Evolutionary conservation across 2,888 invertebrate genomes (phyloP).

Genomic region (Trypoxylon attenuatum): DNA sequence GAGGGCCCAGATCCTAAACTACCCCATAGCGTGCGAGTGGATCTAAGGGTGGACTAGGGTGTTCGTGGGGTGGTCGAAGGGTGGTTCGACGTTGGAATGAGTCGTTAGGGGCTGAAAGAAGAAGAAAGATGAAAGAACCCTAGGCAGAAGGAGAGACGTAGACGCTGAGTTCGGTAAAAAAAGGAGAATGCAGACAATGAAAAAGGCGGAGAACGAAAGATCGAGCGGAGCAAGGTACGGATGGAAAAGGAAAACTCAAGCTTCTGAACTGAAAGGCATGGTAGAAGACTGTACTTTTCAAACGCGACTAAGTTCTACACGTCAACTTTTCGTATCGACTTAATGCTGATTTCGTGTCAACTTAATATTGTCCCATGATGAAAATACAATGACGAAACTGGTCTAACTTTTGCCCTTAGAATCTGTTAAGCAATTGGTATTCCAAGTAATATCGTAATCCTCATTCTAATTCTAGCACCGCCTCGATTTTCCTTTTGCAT

Average conservation of each 20-base stretch:
- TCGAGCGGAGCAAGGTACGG: slow-evolving; percentile 3
- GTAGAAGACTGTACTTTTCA: slow-evolving; percentile 62
- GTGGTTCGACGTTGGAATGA: slow-evolving; percentile 51
- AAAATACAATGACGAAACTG: too few relatives aligned
- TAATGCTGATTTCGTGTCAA: too few relatives aligned
- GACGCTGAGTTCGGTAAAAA: slow-evolving; percentile 29
- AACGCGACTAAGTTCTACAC: slow-evolving; percentile 44
- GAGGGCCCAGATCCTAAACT: slow-evolving; percentile 68
- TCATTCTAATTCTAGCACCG: too few relatives aligned
- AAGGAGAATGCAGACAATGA: slow-evolving; percentile 16
- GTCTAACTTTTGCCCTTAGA: too few relatives aligned
- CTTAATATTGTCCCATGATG: too few relatives aligned
- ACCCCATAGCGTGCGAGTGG: slow-evolving; percentile 69
- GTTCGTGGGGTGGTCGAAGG: slow-evolving; percentile 61
- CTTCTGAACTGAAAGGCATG: not conserved
- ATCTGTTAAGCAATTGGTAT: too few relatives aligned
- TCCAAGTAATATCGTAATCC: too few relatives aligned
- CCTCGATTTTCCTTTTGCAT: too few relatives aligned
- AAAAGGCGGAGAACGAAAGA: not conserved
- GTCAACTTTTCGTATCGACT: slow-evolving; percentile 54
- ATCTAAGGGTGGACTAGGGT: slow-evolving; percentile 67
- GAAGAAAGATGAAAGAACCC: slow-evolving; percentile 29
- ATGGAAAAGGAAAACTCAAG: slow-evolving; percentile 20
- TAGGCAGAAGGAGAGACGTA: slow-evolving; percentile 30
- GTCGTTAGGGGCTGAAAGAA: slow-evolving; percentile 43